Conservation (phyloP, 2,113 vertebrate genomes). For the Melospiza melodia region DNA sequence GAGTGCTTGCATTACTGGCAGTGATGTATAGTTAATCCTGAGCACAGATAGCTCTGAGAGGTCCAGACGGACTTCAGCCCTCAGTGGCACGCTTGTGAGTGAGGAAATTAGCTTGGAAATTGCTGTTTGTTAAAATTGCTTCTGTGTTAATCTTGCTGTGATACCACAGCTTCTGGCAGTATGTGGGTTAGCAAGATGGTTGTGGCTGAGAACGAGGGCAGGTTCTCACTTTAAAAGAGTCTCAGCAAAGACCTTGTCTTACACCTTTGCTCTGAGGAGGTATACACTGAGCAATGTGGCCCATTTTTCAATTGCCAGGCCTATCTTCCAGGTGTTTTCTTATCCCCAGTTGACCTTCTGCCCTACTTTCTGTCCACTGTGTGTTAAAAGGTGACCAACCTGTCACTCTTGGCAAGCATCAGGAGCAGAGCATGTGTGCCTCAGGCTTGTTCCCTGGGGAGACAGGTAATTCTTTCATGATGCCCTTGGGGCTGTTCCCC, state of each 20-base stretch:
- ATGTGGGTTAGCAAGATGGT: slow-evolving; percentile 38
- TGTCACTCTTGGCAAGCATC: neutral
- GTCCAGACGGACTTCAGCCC: neutral
- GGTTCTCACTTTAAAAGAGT: slow-evolving; percentile 5
- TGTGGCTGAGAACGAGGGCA: slow-evolving; percentile 10
- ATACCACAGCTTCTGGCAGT: neutral
- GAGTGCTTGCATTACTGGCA: neutral
- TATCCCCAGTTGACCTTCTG: slow-evolving; percentile 23
- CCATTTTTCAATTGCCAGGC: slow-evolving; percentile 7
- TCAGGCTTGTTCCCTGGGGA: slow-evolving; percentile 16
- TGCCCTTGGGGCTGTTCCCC: neutral
- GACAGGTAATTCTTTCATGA: neutral
- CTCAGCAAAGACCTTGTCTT: slow-evolving; percentile 26
- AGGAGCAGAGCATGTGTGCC: neutral
- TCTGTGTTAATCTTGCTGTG: neutral
- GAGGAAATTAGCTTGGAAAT: neutral
- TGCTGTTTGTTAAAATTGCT: slow-evolving; percentile 6
- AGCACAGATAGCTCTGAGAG: neutral
- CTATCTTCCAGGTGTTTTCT: slow-evolving; percentile 28
- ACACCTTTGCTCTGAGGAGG: slow-evolving; percentile 17
- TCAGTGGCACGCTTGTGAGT: neutral
- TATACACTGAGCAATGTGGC: neutral
- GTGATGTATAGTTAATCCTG: neutral
- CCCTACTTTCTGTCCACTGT: neutral
- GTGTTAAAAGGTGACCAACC: neutral